Percentiles rank a stretch among this genome's conserved stretches.
Conservation (phyloP, 2,797 vertebrate species). For the Pangasius larnaudii region DNA sequence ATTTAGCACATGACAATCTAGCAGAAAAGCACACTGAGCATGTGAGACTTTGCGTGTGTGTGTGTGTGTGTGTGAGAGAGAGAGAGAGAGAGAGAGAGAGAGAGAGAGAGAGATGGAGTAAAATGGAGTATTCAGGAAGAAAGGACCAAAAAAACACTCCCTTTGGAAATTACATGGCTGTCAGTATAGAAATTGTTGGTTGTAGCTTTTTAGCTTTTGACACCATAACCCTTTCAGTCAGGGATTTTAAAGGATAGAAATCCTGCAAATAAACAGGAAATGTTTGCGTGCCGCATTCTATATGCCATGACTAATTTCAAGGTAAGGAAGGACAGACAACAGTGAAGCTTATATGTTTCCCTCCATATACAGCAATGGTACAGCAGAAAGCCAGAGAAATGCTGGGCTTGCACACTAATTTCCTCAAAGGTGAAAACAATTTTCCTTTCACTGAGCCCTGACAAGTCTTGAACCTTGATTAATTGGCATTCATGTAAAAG, state of each 20-base stretch:
- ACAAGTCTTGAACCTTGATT: slow-evolving; percentile 48
- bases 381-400: slow-evolving; percentile 19
- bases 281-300: background rate
- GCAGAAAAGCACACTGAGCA: slow-evolving; percentile 36
- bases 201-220: slow-evolving; percentile 51
- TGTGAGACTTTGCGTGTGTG: background rate
- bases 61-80: background rate
- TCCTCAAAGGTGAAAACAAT: slow-evolving; percentile 57
- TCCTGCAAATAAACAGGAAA: background rate
- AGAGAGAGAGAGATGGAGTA: slow-evolving; percentile 35
- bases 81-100: slow-evolving; percentile 34
- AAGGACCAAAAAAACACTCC: slow-evolving; percentile 7
- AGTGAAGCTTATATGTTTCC: background rate
- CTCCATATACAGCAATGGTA: slow-evolving; percentile 3
- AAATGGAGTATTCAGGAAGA: background rate
- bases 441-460: slow-evolving; percentile 46
- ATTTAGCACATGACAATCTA: slow-evolving; percentile 66
- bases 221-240: slow-evolving; percentile 25
- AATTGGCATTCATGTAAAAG: slow-evolving; percentile 51
- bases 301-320: slow-evolving; percentile 40
- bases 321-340: slow-evolving; percentile 17
- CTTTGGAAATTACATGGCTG: slow-evolving; percentile 38
- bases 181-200: slow-evolving; percentile 50
- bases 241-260: slow-evolving; percentile 4
- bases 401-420: slow-evolving; percentile 32